phyloP scores from a whole-genome alignment of 2,113 vertebrate genomes.

The Cygnus atratus region DNA sequence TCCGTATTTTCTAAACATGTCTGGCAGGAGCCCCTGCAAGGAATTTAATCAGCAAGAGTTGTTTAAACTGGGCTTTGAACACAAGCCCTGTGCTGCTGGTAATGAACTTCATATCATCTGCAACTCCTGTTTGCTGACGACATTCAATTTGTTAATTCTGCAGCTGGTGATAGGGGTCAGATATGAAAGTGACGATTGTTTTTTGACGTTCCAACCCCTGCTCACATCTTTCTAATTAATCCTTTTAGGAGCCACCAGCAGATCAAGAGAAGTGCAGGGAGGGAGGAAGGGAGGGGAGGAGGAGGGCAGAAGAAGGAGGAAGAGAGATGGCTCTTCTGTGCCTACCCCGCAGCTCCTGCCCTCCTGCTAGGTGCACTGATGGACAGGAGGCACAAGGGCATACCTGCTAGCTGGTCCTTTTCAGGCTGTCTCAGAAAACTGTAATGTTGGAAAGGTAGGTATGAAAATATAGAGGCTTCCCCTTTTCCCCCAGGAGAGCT shows the following conservation, averaged over 20 bases:
- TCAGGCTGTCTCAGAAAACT: background rate
- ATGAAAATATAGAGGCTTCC: background rate
- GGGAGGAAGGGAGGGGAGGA: constrained; percentile 3
- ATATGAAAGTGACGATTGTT: constrained; percentile 85
- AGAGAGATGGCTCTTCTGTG: background rate
- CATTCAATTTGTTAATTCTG: constrained; percentile 88
- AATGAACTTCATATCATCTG: constrained; percentile 82
- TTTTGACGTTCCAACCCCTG: constrained; percentile 81
- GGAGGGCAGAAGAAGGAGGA: constrained; percentile 19
- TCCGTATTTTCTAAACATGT: constrained; percentile 79
- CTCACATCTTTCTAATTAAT: constrained; percentile 84
- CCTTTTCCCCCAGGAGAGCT: background rate
- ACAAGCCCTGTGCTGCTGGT: constrained; percentile 73
- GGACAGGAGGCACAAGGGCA: background rate
- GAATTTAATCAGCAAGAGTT: constrained; percentile 87
- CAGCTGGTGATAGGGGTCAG: constrained; percentile 84
- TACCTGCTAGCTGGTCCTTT: background rate
- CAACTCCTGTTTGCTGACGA: constrained; percentile 84
- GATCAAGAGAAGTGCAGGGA: constrained; percentile 68
- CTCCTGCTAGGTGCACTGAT: background rate
- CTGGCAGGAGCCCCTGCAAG: constrained; percentile 80
- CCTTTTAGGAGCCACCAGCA: constrained; percentile 80
- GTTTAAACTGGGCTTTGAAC: constrained; percentile 80
- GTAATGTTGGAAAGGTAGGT: background rate
- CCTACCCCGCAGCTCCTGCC: background rate